Percentiles rank a stretch among this genome's conserved stretches.
Conservation (phyloP, 2,797 vertebrate genomes). For the Rhinoraja longicauda region DNA sequence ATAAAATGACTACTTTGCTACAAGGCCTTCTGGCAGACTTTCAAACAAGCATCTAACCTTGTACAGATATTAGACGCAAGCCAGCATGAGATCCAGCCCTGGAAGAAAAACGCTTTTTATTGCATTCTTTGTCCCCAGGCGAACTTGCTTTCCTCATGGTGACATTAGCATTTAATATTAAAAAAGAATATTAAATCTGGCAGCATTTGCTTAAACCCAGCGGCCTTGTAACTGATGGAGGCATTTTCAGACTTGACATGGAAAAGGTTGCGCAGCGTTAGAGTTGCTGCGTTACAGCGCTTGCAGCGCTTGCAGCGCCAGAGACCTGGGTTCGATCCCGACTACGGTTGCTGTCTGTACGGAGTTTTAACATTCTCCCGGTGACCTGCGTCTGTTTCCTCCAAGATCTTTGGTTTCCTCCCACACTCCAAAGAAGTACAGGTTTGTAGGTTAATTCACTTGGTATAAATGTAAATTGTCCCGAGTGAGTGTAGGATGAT, state of each 20-base stretch:
- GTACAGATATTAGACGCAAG: background rate
- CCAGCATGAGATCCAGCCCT: background rate
- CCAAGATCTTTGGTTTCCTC: too few species aligned
- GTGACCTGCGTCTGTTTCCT: too few species aligned
- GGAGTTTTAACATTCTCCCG: too few species aligned
- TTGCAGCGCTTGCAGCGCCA: too few species aligned
- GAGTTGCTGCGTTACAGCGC: too few species aligned
- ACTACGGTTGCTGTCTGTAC: too few species aligned
- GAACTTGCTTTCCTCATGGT: background rate
- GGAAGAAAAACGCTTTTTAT: conserved; percentile 5
- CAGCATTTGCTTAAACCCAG: conserved; percentile 14
- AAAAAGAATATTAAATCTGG: background rate
- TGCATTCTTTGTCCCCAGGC: background rate
- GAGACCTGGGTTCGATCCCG: too few species aligned
- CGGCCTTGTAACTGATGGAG: background rate
- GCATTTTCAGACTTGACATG: background rate
- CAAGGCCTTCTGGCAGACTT: background rate
- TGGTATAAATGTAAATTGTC: too few species aligned
- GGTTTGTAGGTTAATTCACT: too few species aligned
- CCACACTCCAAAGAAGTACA: too few species aligned
- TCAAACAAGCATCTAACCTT: background rate
- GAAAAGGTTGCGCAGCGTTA: too few species aligned
- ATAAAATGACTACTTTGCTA: background rate
- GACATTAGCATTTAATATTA: background rate
- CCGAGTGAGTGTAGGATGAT: too few species aligned